Percentiles rank a stretch among this genome's conserved stretches.
Evolutionary conservation across 2,888 invertebrate species (phyloP).

Genomic region (Cerastis rubricosa): DNA sequence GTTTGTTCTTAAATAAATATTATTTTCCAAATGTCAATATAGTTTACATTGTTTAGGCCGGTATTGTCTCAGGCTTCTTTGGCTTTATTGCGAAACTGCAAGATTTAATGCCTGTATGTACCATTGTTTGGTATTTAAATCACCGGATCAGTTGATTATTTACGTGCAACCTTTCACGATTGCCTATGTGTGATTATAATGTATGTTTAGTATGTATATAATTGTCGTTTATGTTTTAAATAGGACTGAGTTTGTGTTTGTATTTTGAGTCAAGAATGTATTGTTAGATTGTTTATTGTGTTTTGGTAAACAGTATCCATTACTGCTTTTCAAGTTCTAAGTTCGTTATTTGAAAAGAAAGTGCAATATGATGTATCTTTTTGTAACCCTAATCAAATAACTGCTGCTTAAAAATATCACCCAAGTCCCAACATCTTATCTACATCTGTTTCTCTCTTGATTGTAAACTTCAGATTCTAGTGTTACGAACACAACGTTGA

Average conservation of each 20-base stretch:
- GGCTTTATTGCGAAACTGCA: slow-evolving; percentile 61
- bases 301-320: background rate
- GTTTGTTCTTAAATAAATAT: slow-evolving; percentile 62
- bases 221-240: slow-evolving; percentile 45
- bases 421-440: background rate
- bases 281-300: background rate
- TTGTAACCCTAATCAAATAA: background rate
- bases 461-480: slow-evolving; percentile 12
- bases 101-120: slow-evolving; percentile 76
- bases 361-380: background rate
- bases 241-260: slow-evolving; percentile 25
- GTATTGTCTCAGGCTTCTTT: slow-evolving; percentile 61
- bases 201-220: slow-evolving; percentile 61
- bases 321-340: background rate
- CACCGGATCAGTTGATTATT: slow-evolving; percentile 86
- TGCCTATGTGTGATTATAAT: slow-evolving; percentile 71
- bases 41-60: slow-evolving; percentile 71
- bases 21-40: slow-evolving; percentile 81
- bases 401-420: slow-evolving; percentile 2
- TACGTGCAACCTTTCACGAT: slow-evolving; percentile 89
- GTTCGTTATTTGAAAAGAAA: background rate
- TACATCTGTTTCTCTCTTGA: background rate
- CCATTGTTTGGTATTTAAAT: slow-evolving; percentile 88
- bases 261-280: slow-evolving; percentile 19
- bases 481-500: background rate